Evolutionary conservation across 2,888 invertebrate species (phyloP), one percentile per base, ranked within the genome.

Genomic region (Panopea generosa): DNA sequence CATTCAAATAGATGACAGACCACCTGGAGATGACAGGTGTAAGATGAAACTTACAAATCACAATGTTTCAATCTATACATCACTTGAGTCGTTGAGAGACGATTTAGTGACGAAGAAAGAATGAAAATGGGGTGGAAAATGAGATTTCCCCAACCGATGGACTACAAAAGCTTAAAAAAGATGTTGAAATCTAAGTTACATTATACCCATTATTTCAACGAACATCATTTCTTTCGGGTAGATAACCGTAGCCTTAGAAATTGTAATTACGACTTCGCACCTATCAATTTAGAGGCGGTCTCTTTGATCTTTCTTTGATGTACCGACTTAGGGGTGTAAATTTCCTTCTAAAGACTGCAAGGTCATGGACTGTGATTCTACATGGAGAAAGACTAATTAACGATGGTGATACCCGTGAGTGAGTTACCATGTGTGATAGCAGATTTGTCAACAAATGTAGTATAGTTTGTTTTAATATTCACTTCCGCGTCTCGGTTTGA

Each of bases 301-400:
- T 38, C 69, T 80, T 80, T 80, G 79, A 80, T 80, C 79, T 76
- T 50, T 47, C 57, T 80, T 80, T 80, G 79, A 80, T 61, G 79
- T 76, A 69, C 79, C 75, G 72, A 72, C 72, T 69, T 26, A 69
- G 72, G 55, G 77, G 72, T 77, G 77, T 77, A 61, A 45, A 56
- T 65, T 77, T 77, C 77, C 55, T 55, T 52, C 55, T 18, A 53
- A 61, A 55, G 33, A 47, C 61, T 66, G 6, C 61, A 20, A 56
- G 66, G 61, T 61, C 66, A 61, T 50, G 56, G 38, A 55, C 18
- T 47, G 59, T 45, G 53, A 52, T 9, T 52, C 20, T 2, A 52
- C 11, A 24, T 24, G 26, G 14, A 52, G 26, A 52, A 22, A 20
- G 52, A 24, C 52, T 52, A 52, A 52, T 52, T 52, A 26, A 22